Percentiles rank a stretch among this genome's conserved stretches.
phyloP scores from a whole-genome alignment of 2,888 invertebrate species.

The Phengaris alcon region DNA sequence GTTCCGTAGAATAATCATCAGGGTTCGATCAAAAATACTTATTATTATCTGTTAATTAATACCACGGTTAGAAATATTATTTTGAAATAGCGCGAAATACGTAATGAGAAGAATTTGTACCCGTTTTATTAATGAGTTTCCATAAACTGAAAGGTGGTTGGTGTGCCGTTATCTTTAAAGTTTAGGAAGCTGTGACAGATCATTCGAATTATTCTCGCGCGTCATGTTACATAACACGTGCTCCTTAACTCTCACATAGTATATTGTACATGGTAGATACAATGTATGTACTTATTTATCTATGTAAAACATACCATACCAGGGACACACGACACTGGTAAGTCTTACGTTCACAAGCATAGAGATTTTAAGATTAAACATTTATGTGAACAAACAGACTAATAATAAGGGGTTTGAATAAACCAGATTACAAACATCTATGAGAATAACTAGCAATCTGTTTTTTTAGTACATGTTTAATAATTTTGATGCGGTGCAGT shows the following conservation, averaged over 20 bases:
- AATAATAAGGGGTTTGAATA: neutral
- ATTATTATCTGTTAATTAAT: too few species aligned
- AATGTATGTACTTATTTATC: neutral
- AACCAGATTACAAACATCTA: too few species aligned
- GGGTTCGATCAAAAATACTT: too few species aligned
- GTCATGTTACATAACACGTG: neutral
- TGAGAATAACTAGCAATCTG: neutral
- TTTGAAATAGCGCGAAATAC: too few species aligned
- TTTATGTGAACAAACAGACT: neutral
- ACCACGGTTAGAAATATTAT: too few species aligned
- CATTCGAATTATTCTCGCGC: neutral
- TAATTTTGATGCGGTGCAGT: too few species aligned
- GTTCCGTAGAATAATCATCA: too few species aligned
- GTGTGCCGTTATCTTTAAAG: too few species aligned
- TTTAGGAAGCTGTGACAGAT: neutral
- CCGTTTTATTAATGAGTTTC: too few species aligned
- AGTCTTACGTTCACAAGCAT: neutral
- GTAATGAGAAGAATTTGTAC: too few species aligned
- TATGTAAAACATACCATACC: neutral
- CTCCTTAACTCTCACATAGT: neutral
- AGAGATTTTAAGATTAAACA: neutral
- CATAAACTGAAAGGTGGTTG: too few species aligned
- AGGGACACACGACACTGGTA: too few species aligned
- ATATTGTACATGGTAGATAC: neutral
- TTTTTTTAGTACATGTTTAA: neutral